Conservation (phyloP, 2,797 vertebrate genomes). For the Takifugu ocellatus region DNA sequence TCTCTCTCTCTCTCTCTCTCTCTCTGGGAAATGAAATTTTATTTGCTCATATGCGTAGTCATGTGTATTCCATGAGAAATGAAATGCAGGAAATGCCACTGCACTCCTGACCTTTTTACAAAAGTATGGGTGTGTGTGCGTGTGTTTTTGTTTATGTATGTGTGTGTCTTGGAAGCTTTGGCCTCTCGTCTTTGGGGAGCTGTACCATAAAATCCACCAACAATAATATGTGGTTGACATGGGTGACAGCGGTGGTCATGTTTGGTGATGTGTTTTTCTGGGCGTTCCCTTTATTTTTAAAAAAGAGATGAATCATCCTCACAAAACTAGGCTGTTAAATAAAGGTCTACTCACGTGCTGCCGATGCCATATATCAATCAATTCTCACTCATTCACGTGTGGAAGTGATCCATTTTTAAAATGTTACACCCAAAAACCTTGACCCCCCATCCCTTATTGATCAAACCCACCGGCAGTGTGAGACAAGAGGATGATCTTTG, state of each 20-base stretch:
- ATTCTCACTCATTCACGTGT: constrained; percentile 32
- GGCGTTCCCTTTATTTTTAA: not conserved
- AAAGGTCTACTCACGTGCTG: constrained; percentile 16
- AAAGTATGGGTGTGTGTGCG: constrained; percentile 29
- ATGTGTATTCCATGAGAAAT: constrained; percentile 23
- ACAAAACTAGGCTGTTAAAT: constrained; percentile 11
- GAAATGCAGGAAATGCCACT: constrained; percentile 30
- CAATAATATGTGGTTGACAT: not conserved
- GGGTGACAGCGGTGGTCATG: constrained; percentile 6
- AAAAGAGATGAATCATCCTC: constrained; percentile 7
- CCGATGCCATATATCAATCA: constrained; percentile 22
- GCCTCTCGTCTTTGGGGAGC: constrained; percentile 13
- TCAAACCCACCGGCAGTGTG: constrained; percentile 44
- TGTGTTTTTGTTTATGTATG: not conserved
- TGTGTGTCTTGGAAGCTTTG: constrained; percentile 10
- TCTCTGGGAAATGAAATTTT: constrained; percentile 24
- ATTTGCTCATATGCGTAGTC: constrained; percentile 26
- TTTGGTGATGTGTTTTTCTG: no score
- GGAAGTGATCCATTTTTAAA: constrained; percentile 25
- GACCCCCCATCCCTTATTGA: constrained; percentile 13
- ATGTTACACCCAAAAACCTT: constrained; percentile 31
- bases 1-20: constrained; percentile 10
- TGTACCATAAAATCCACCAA: not conserved
- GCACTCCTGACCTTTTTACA: constrained; percentile 32
- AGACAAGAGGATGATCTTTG: constrained; percentile 39